These are phyloP conservation scores for Bembecia ichneumoniformis DNA, from an alignment of 2,888 invertebrate species.

Conservation along the genomic window DNA sequence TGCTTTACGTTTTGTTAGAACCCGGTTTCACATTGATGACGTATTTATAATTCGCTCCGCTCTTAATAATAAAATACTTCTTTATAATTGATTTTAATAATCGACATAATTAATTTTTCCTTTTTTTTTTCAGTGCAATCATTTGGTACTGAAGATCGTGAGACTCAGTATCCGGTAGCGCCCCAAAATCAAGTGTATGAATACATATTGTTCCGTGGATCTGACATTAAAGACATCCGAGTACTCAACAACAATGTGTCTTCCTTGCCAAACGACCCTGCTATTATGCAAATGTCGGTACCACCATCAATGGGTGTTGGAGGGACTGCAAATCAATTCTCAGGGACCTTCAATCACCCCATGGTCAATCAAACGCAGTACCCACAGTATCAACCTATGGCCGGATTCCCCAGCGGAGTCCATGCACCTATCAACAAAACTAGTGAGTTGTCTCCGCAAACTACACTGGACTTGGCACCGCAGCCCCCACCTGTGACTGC, in stretches of 20 bases:
- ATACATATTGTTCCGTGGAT: constrained; percentile 97
- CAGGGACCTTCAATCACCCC: constrained; percentile 78
- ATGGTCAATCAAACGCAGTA: constrained; percentile 75
- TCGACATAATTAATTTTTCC: constrained; percentile 3
- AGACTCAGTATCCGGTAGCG: constrained; percentile 94
- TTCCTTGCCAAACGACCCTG: constrained; percentile 95
- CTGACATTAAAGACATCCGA: constrained; percentile 98
- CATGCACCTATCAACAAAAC: constrained; percentile 63
- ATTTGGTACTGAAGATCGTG: constrained; percentile 98
- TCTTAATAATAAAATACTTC: not conserved
- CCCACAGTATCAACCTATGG: constrained; percentile 66
- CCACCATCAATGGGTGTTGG: constrained; percentile 77
- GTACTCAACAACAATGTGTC: constrained; percentile 92
- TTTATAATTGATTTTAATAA: not conserved
- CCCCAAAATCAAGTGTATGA: constrained; percentile 98
- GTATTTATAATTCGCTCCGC: constrained; percentile 16
- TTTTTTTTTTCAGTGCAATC: constrained; percentile 85
- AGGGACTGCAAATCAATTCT: constrained; percentile 74
- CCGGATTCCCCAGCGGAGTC: constrained; percentile 62
- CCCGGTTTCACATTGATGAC: constrained; percentile 63
- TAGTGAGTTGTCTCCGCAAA: constrained; percentile 69
- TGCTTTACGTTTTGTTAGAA: constrained; percentile 25
- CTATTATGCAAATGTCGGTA: constrained; percentile 93
- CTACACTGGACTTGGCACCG: constrained; percentile 50
- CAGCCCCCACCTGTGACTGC: constrained; percentile 45